Percentiles rank a stretch among this genome's conserved stretches.
Conservation (phyloP, 2,113 vertebrate genomes). For the Cheilinus undulatus region DNA sequence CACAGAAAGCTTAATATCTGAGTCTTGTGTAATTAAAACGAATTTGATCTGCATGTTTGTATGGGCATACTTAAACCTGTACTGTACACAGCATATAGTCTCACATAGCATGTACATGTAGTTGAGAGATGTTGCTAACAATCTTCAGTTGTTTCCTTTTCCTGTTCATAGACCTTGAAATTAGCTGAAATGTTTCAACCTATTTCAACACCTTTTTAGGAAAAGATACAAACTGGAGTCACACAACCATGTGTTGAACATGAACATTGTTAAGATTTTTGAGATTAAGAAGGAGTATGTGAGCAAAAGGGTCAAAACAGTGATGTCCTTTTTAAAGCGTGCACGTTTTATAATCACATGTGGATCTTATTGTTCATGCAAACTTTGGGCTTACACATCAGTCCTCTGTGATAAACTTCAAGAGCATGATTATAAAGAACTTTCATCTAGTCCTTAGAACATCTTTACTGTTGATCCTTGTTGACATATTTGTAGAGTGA, state of each 20-base stretch:
- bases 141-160: slow-evolving; percentile 4
- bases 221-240: slow-evolving; percentile 50
- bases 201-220: slow-evolving; percentile 40
- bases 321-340: slow-evolving; percentile 25
- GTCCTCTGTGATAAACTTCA: slow-evolving; percentile 24
- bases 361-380: slow-evolving; percentile 47
- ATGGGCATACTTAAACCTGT: slow-evolving; percentile 13
- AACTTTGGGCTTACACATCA: slow-evolving; percentile 30
- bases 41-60: slow-evolving; percentile 12
- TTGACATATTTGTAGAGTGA: neutral
- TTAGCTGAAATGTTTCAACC: slow-evolving; percentile 14
- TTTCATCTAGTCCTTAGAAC: slow-evolving; percentile 2
- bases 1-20: slow-evolving; percentile 25
- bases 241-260: slow-evolving; percentile 24
- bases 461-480: neutral
- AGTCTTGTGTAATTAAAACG: slow-evolving; percentile 4
- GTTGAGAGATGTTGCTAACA: neutral
- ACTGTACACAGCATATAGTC: slow-evolving; percentile 18
- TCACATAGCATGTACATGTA: slow-evolving; percentile 20
- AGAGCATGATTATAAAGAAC: slow-evolving; percentile 20
- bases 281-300: slow-evolving; percentile 1
- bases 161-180: slow-evolving; percentile 11
- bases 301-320: slow-evolving; percentile 21
- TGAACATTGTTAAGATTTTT: neutral
- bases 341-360: slow-evolving; percentile 32